Evolutionary conservation across 1,140 invertebrate species (phyloP).

Genomic region (Cydia pomonella): DNA sequence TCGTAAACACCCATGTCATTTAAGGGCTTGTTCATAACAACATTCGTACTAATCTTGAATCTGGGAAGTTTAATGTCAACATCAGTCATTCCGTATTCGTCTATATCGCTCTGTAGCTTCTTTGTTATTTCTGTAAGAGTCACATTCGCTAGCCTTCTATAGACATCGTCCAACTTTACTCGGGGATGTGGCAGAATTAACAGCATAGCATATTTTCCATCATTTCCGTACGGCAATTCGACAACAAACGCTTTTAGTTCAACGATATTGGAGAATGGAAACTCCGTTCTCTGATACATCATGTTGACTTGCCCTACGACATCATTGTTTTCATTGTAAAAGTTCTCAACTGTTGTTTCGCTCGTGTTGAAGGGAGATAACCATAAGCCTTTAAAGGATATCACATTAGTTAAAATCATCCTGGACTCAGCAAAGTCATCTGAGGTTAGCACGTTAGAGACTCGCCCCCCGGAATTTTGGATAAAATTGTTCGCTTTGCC

Average conservation of each 20-base stretch:
- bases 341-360: constrained; percentile 80
- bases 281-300: constrained; percentile 81
- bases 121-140: constrained; percentile 66
- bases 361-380: constrained; percentile 84
- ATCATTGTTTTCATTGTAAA: constrained; percentile 80
- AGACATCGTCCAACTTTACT: constrained; percentile 54
- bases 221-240: constrained; percentile 81
- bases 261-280: constrained; percentile 77
- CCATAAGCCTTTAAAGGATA: constrained; percentile 93
- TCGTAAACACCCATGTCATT: constrained; percentile 86
- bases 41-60: constrained; percentile 85
- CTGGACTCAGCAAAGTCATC: constrained; percentile 81
- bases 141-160: constrained; percentile 50
- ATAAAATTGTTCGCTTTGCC: constrained; percentile 61
- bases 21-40: constrained; percentile 82
- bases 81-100: constrained; percentile 78
- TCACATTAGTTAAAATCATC: constrained; percentile 88
- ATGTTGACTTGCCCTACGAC: constrained; percentile 80
- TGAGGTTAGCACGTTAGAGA: constrained; percentile 65
- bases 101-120: constrained; percentile 66
- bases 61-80: constrained; percentile 85
- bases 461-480: constrained; percentile 58
- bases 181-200: constrained; percentile 58
- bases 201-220: constrained; percentile 68
- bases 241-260: constrained; percentile 78